Evolutionary conservation across 2,888 invertebrate species (phyloP), one percentile per base, ranked within the genome.

Genomic region (Amphipoea oculea): DNA sequence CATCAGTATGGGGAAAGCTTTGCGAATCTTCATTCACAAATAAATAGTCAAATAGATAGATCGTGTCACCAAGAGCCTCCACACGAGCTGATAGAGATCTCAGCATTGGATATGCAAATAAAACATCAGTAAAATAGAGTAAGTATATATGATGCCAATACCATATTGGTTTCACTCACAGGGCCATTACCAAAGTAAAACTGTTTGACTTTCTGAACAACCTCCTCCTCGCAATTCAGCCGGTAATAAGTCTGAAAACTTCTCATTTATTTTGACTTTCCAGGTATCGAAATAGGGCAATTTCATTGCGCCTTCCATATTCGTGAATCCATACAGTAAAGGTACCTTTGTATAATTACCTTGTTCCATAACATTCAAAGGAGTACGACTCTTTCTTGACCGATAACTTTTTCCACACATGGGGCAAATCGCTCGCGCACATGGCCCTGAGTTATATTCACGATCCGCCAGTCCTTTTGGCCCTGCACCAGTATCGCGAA

Each of bases 91-190:
- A 90, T 4, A 91, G 75, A 9, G 91, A 86, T 71, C 89, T 90
- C 23, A 94, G 72, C 76, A 90, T 91, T 4, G 92, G 87, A 85
- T 90, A 93, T 2, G 81, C 87, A 83, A 94, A 93, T 7, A 90
- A 12, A 14, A 89, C 68, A 97, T 98, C 96, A 11, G 93, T 87
- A 76, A 90, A 90, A 57, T 89, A 94, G 73, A 90, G 76, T 0
- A 29, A 29, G 29, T 29, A 29, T 87, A 93, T 36, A n/a, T n/a
- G n/a, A n/a, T n/a, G n/a, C n/a, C n/a, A 78, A 23, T 23, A 89
- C 63, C 62, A 91, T 78, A 5, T 74, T 90, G 0, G 82, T 80
- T 65, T 86, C 84, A 45, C 73, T 75, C 17, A 94, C 84, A 2
- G 79, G 45, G 2, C 88, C 66, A 51, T 90, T 78, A 14, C 92